phyloP scores from a whole-genome alignment of 1,140 invertebrate genomes.

The Sipha flava region DNA sequence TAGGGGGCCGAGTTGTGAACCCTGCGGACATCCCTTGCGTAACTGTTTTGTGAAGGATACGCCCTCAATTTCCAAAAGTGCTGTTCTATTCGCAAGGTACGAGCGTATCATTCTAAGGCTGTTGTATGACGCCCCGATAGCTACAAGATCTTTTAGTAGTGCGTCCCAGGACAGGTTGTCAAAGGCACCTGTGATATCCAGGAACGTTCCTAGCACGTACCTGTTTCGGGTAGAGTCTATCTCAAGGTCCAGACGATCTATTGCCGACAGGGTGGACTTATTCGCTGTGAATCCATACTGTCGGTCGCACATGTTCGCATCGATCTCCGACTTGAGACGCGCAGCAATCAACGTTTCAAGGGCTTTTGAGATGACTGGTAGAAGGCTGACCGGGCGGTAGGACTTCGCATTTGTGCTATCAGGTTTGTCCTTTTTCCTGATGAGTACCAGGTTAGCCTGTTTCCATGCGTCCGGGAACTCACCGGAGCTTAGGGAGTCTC shows the following conservation, averaged over 20 bases:
- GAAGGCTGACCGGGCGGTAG: not conserved
- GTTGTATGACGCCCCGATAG: not conserved
- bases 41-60: no score
- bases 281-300: not conserved
- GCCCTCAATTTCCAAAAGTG: not conserved
- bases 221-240: not conserved
- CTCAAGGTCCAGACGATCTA: accelerated
- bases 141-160: not conserved
- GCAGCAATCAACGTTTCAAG: not conserved
- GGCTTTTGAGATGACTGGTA: not conserved
- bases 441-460: not conserved
- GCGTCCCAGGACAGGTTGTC: not conserved
- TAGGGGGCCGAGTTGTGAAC: not conserved
- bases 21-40: not conserved
- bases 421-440: not conserved
- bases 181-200: not conserved
- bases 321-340: not conserved
- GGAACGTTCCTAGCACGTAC: not conserved
- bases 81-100: not conserved
- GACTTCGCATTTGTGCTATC: not conserved
- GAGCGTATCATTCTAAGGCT: not conserved
- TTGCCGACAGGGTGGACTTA: not conserved
- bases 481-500: no score
- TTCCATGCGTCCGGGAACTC: not conserved
- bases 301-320: not conserved